Evolutionary conservation across 2,797 vertebrate genomes (phyloP).

Genomic region (Takifugu ocellatus): DNA sequence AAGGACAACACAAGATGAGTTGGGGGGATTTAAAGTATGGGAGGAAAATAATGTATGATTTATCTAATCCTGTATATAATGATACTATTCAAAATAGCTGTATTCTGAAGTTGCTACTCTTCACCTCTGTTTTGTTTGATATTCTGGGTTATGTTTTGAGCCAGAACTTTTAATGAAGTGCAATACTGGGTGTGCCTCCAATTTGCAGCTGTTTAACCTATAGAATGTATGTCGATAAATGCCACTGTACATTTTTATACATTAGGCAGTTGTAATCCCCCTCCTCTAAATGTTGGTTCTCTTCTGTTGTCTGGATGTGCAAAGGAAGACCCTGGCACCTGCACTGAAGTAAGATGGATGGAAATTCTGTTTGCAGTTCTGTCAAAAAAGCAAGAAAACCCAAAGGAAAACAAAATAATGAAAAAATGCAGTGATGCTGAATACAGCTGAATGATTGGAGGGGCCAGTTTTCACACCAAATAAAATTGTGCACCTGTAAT

Average conservation of each 20-base stretch:
- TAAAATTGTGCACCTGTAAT: constrained; percentile 72
- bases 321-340: constrained; percentile 59
- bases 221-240: constrained; percentile 99
- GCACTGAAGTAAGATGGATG: constrained; percentile 62
- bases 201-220: constrained; percentile 99
- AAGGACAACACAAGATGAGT: constrained; percentile 75
- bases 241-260: constrained; percentile 99
- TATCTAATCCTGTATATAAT: constrained; percentile 98
- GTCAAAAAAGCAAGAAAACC: constrained; percentile 41
- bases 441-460: constrained; percentile 59
- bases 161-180: constrained; percentile 99
- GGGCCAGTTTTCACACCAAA: constrained; percentile 76
- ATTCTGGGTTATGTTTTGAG: constrained; percentile 99
- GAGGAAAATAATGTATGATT: constrained; percentile 94
- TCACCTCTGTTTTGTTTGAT: constrained; percentile 98
- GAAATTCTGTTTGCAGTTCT: constrained; percentile 60
- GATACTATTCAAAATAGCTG: constrained; percentile 86
- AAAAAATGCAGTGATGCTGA: constrained; percentile 53
- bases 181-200: constrained; percentile 99
- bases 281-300: constrained; percentile 68
- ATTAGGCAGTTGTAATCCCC: constrained; percentile 79
- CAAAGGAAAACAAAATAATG: constrained; percentile 53
- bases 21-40: constrained; percentile 87
- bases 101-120: constrained; percentile 93
- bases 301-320: constrained; percentile 67